phyloP scores from a whole-genome alignment of 2,888 invertebrate species.

The Podabrus alpinus region DNA sequence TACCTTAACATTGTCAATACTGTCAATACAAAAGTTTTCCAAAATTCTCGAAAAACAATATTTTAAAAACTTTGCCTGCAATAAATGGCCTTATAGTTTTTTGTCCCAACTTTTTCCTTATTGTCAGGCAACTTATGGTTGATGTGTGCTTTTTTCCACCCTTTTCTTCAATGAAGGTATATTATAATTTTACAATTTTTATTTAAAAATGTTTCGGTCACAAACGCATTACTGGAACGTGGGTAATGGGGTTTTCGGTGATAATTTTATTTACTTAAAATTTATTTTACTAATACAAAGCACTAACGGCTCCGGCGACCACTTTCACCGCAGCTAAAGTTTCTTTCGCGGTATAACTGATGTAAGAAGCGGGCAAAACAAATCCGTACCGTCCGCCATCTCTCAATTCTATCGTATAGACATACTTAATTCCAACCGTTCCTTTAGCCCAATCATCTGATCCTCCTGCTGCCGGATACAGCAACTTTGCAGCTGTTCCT shows the following conservation, averaged over 20 bases:
- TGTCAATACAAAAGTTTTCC: too few species aligned
- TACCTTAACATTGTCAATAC: too few species aligned
- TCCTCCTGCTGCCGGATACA: constrained; percentile 81
- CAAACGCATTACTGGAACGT: not conserved
- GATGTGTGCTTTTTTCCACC: too few species aligned
- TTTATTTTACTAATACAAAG: constrained; percentile 36
- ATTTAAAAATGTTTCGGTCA: too few species aligned
- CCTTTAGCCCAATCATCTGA: constrained; percentile 94
- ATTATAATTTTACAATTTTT: too few species aligned
- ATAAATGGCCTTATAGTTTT: too few species aligned
- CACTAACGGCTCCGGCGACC: constrained; percentile 60
- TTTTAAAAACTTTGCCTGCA: too few species aligned
- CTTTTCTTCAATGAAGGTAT: too few species aligned
- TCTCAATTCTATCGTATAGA: constrained; percentile 87
- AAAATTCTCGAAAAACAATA: too few species aligned
- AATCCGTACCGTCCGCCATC: constrained; percentile 87
- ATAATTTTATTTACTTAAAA: not conserved
- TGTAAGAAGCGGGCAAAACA: constrained; percentile 78
- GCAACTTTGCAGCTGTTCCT: constrained; percentile 75
- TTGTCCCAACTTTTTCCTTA: too few species aligned
- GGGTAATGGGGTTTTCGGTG: not conserved
- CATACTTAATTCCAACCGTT: constrained; percentile 77
- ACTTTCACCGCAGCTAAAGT: constrained; percentile 73
- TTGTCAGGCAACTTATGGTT: too few species aligned
- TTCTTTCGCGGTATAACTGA: constrained; percentile 76